Base-by-base conservation (phyloP, 2,113 vertebrate species). In the Neofelis nebulosa region DNA sequence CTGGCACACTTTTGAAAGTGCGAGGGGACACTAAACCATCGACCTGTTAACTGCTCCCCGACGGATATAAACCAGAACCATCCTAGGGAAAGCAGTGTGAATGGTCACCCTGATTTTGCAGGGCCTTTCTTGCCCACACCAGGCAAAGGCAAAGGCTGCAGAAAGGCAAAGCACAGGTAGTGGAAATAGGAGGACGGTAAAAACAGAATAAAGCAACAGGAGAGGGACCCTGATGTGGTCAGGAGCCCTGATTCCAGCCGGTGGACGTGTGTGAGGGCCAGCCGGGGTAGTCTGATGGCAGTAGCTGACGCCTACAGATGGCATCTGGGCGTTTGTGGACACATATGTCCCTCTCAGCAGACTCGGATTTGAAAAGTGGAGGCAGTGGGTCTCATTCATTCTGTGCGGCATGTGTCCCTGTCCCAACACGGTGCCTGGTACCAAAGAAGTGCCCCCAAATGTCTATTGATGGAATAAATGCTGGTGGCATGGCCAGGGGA, bases 281-380 rank as follows among this genome's bases (percentile, higher is more conserved):
- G 2, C 27, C 68, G 0, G 8, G 23, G 55, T 10, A n/a, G 81
- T 27, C 2, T 1, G 7, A 2, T 0, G 0, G 55, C 57, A 45
- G 84, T 12, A 71, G 25, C 55, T 13, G 48, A 57, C 48, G 4
- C 55, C 65, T 36, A 7, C 29, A 50, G 38, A 29, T 10, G 16
- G 69, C 29, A 4, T 18, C 2, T 7, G 25, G 41, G 41, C 0
- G 0, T 36, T 55, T 52, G 48, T 33, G 94, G 69, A 38, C n/a
- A 7, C 29, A 11, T 0, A 0, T 29, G 48, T 83, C 50, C n/a
- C 79, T 81, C 14, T 61, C 11, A 2, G 36, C 55, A 36, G 36
- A 52, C 19, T 4, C 33, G 41, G n/a, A 57, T 31, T 73, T 65
- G 48, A n/a, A 68, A 68, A 29, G 6, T 57, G 4, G 73, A 18